Evolutionary conservation across 2,113 vertebrate species (phyloP), one percentile per base, ranked within the genome.

Genomic region (Gnathonemus echidnorhynchus): DNA sequence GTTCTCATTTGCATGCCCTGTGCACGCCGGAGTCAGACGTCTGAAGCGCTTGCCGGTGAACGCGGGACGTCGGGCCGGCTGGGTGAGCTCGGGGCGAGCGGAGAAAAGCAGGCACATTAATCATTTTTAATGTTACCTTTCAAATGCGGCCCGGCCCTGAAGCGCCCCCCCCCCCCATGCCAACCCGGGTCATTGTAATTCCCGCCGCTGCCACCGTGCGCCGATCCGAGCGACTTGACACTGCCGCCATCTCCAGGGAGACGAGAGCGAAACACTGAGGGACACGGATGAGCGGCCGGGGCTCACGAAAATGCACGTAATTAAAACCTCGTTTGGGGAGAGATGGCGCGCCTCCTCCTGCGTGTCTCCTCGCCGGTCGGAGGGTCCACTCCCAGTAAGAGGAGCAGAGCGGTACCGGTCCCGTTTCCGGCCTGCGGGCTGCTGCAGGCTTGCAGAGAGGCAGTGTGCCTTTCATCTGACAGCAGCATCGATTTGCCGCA

Each of bases 121-220:
- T 91, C 87, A 89, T 92, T 91, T 92, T 86, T 88, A 85, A 92
- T 90, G 88, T 42, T 89, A 84, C 90, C 89, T 90, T 89, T 90
- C 90, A 86, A 66, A 56, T 77, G 89, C 88, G 89, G 62, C 90
- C 88, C 42, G 66, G 84, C 90, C 66, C 45, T 86, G 42, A 89
- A 90, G 24, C 5, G 52, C 52, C 3, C 13, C 15, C 52, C 3
- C 50, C 86, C 77, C 27, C 49, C 89, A 86, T 90, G 48, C 66
- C 56, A 27, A 87, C 87, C 80, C 86, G 27, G 89, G 48, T 92
- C 89, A 62, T 15, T 91, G 77, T 52, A 90, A 92, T 91, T 92
- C 92, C 88, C 89, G 9, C 19, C 10, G 52, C 35, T 85, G 52
- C 87, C 62, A 42, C 53, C 74, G 77, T 77, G 85, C 42, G 19